Percentiles rank a stretch among this genome's conserved stretches.
These are phyloP conservation scores for Chaitophorus viminalis DNA, from an alignment of 2,888 invertebrate genomes.

Conservation along the genomic window DNA sequence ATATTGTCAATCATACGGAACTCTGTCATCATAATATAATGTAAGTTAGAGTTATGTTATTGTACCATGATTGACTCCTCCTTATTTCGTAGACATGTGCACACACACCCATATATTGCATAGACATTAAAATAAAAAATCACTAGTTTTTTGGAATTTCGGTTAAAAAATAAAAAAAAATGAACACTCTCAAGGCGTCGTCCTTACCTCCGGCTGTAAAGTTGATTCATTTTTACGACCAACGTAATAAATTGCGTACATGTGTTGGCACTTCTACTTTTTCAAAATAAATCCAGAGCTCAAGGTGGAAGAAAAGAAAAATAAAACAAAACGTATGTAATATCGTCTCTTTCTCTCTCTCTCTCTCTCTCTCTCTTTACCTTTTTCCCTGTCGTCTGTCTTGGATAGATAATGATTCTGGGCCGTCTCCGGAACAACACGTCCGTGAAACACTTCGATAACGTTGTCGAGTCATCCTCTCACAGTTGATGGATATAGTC, in stretches of 20 bases:
- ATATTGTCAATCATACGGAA: too few species aligned
- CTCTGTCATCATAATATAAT: too few species aligned
- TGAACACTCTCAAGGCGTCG: not conserved
- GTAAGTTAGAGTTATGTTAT: too few species aligned
- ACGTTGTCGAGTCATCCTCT: not conserved
- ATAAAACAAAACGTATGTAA: not conserved
- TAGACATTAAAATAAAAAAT: too few species aligned
- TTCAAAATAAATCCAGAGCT: not conserved
- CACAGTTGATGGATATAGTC: conserved; percentile 20
- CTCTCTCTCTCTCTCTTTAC: too few species aligned
- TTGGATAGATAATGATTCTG: not conserved
- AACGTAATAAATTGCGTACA: not conserved
- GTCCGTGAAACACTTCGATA: not conserved
- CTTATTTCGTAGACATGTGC: too few species aligned
- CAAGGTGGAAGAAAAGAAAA: not conserved
- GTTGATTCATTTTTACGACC: conserved; percentile 1
- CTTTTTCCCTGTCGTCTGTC: not conserved
- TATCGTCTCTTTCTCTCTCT: not conserved
- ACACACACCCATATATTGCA: too few species aligned
- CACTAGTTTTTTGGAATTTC: too few species aligned
- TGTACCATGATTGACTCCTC: too few species aligned
- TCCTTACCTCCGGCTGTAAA: too few species aligned
- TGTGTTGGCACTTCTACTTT: not conserved
- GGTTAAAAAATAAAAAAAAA: too few species aligned
- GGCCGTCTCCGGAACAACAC: not conserved